Evolutionary conservation across 2,888 invertebrate genomes (phyloP), one percentile per base, ranked within the genome.

Genomic region (Hypomecis atomaria): DNA sequence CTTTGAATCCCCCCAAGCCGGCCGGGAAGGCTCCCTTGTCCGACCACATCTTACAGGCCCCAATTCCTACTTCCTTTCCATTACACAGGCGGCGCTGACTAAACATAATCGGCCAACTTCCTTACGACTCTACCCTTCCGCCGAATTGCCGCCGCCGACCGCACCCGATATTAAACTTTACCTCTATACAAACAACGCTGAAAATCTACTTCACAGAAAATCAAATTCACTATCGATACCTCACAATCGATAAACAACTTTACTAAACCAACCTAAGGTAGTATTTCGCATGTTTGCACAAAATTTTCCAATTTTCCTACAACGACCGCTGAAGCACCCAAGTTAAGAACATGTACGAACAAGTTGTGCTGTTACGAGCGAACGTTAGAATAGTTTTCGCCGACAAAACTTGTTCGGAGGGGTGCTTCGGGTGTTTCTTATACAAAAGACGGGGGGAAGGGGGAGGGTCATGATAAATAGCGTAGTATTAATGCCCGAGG

Each of bases 91-190:
- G 88, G 79, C 85, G 89, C 92, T 90, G 90, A 91, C 92, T 92
- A 90, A 90, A 92, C 92, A 92, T 92, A 92, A 92, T 92, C 92
- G 91, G 81, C 86, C 88, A 90, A 92, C 91, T 92, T 92, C 92
- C 92, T 92, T 92, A 92, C 92, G 92, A 89, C 88, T 90, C 81
- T 90, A 90, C 92, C 92, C 91, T 91, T 92, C 90, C 90, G 89
- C 85, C 79, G 77, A 86, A 86, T 87, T 82, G 85, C 87, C 84
- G 77, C 70, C 73, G 56, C 69, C 67, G 71, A 59, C 69, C 65
- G 43, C 81, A 78, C 67, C 70, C 78, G 57, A 90, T 81, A 80
- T 77, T 68, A 73, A 80, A 82, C 87, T 81, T 76, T 85, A 86
- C 67, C 52, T n/a, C 66, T 43, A 70, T 66, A 70, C 66, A 66